Percentiles rank a stretch among this genome's conserved stretches.
phyloP scores from a whole-genome alignment of 2,113 vertebrate species.

The Crotophaga sulcirostris region DNA sequence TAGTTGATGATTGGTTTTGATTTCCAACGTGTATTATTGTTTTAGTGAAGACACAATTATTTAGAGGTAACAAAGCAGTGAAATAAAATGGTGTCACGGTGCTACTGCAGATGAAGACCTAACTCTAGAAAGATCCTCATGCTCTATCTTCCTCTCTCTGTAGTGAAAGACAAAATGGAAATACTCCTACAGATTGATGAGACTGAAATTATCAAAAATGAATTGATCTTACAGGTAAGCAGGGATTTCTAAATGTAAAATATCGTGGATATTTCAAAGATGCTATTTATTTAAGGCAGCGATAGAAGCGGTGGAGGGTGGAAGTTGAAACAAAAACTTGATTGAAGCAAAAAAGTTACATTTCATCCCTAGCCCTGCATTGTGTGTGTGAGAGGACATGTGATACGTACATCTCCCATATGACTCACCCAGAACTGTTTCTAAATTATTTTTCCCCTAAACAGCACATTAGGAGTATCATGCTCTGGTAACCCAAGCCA shows the following conservation, averaged over 20 bases:
- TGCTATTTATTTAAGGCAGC: not conserved
- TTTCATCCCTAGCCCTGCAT: not conserved
- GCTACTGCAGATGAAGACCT: not conserved
- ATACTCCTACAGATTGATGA: slow-evolving; percentile 91
- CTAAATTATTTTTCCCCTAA: not conserved
- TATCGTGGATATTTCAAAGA: not conserved
- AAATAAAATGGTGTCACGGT: not conserved
- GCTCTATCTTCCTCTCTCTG: slow-evolving; percentile 14
- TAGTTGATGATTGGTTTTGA: not conserved
- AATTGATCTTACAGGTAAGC: slow-evolving; percentile 88
- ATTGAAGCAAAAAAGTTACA: not conserved
- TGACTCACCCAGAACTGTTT: not conserved
- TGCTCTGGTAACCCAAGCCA: not conserved
- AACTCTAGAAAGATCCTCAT: not conserved
- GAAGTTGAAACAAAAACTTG: not conserved
- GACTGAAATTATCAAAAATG: slow-evolving; percentile 90
- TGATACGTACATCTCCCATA: not conserved
- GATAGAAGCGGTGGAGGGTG: not conserved
- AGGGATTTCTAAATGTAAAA: not conserved
- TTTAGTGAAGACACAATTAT: not conserved
- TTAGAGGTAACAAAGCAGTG: not conserved
- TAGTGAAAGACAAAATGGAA: slow-evolving; percentile 97
- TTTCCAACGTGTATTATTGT: not conserved
- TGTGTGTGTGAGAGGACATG: not conserved
- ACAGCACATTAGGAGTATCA: not conserved